Evolutionary conservation across 2,797 vertebrate genomes (phyloP), one percentile per base, ranked within the genome.

Genomic region (Champsocephalus esox): DNA sequence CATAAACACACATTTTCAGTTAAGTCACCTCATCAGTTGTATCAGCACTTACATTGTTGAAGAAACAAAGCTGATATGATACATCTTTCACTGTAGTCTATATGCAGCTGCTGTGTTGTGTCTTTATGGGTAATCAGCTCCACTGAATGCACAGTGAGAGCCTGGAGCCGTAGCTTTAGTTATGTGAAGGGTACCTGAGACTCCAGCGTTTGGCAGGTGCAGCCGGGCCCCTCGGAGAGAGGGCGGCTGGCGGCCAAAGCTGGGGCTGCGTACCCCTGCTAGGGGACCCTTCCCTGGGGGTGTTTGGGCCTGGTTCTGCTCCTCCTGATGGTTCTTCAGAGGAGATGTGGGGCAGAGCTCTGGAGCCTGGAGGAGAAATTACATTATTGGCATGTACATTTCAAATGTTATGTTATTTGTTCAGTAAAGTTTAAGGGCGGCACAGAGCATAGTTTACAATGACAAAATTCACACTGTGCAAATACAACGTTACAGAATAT

Each of bases 301-400:
- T 0, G 97, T 97, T 38, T 94, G 70, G 0, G 95, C 88, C 88
- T 96, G 96, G 0, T 92, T 89, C 77, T 97, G 97, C 28, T 99
- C 98, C 82, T 99, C 98, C 49, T 94, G 96, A 44, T 84, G 55
- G 1, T 93, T 92, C 90, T 97, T 99, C 56, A 96, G 88, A 0
- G 97, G 96, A 3, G 97, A 97, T 0, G 95, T 91, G 44, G 96
- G 94, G 85, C 95, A 97, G 61, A 95, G 85, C 89, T 99, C 98
- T 0, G 96, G 94, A 2, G 51, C 90, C 97, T 99, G 79, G 1
- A 81, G 88, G 0, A 55, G 51, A 79, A 38, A 21, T 71, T 12
- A 41, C 6, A 17, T 24, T 19, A 54, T 51, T 50, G 41, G 82
- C 66, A 41, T 17, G 46, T 16, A 48, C 7, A 66, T 44, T 28